Conservation (phyloP, 2,113 vertebrate species). For the Bagarius yarrelli region DNA sequence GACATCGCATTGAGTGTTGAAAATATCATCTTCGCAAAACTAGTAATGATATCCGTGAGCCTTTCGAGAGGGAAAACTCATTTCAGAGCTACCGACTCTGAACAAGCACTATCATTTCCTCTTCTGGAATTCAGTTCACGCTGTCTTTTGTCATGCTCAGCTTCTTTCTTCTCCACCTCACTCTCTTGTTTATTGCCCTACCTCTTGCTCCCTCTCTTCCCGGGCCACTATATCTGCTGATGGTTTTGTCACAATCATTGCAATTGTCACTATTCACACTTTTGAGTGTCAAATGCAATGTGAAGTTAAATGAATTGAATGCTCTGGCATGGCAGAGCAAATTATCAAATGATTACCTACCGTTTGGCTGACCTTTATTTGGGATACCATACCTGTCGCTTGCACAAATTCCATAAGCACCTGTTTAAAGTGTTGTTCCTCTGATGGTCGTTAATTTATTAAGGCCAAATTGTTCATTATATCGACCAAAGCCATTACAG, state of each 20-base stretch:
- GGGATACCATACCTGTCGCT: neutral
- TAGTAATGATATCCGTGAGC: slow-evolving; percentile 49
- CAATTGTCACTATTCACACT: slow-evolving; percentile 33
- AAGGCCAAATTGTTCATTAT: slow-evolving; percentile 38
- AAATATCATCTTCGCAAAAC: slow-evolving; percentile 53
- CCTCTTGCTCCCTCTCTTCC: slow-evolving; percentile 1
- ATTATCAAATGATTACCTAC: slow-evolving; percentile 38
- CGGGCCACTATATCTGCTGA: slow-evolving; percentile 35
- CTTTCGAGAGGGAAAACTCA: slow-evolving; percentile 43
- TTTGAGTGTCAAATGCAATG: slow-evolving; percentile 5
- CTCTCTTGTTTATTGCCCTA: neutral
- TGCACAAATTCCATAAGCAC: neutral
- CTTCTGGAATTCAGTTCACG: slow-evolving; percentile 33
- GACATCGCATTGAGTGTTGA: slow-evolving; percentile 46
- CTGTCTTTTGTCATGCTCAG: slow-evolving; percentile 45
- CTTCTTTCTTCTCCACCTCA: slow-evolving; percentile 41
- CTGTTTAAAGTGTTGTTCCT: slow-evolving; percentile 5
- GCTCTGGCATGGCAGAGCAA: slow-evolving; percentile 17
- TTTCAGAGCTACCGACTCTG: slow-evolving; percentile 35
- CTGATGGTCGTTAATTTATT: slow-evolving; percentile 30
- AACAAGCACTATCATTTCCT: slow-evolving; percentile 45
- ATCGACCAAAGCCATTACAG: slow-evolving; percentile 23
- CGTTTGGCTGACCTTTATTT: slow-evolving; percentile 18
- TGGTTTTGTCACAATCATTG: slow-evolving; percentile 41
- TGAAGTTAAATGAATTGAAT: slow-evolving; percentile 41